Conservation (phyloP, 2,113 vertebrate genomes). For the Euleptes europaea region DNA sequence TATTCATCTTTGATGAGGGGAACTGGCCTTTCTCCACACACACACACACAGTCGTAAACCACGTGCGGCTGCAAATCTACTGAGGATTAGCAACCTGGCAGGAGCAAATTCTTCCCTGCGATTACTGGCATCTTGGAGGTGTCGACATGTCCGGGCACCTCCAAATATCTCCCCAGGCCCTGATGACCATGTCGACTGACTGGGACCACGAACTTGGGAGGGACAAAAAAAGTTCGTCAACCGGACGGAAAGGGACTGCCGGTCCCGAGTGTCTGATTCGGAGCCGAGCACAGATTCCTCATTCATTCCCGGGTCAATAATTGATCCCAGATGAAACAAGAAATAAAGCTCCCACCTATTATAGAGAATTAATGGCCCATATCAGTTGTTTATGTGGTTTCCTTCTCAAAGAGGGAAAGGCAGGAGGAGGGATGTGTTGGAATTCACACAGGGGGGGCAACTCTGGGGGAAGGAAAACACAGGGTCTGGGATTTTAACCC, state of each 20-base stretch:
- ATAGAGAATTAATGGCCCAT: not conserved
- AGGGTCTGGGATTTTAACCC: not conserved
- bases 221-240: fast-evolving
- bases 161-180: too few relatives aligned
- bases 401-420: not conserved
- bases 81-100: not conserved
- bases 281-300: not conserved
- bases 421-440: not conserved
- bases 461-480: not conserved
- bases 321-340: not conserved
- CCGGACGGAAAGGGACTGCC: not conserved
- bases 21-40: too few relatives aligned
- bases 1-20: too few relatives aligned
- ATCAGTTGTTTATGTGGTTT: not conserved
- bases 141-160: not conserved
- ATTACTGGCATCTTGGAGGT: not conserved
- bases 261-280: not conserved
- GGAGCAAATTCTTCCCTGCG: not conserved
- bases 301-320: not conserved
- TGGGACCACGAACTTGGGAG: too few relatives aligned
- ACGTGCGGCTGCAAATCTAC: not conserved
- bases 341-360: not conserved
- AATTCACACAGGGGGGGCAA: not conserved
- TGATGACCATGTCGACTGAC: too few relatives aligned
- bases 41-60: too few relatives aligned